A percentile compares a stretch with the other conserved stretches of the same genome.
Evolutionary conservation across 2,888 invertebrate genomes (phyloP).

Genomic region (Galeopsomyia nigrocyanea): DNA sequence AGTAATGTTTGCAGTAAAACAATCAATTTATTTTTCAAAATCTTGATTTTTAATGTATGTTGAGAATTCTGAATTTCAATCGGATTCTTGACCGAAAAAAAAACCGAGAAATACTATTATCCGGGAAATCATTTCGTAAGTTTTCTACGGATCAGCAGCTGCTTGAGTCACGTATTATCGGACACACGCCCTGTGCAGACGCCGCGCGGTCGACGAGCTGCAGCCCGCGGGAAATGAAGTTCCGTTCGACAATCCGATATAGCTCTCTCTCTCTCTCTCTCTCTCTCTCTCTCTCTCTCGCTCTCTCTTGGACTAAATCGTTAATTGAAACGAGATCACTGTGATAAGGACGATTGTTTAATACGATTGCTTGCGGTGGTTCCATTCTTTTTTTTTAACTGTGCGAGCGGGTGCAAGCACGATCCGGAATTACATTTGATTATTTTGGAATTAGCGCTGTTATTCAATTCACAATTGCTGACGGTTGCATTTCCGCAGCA

Average conservation of each 20-base stretch:
- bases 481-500: constrained; percentile 19
- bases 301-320: constrained; percentile 31
- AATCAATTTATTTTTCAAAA: no score
- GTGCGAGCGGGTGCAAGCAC: constrained; percentile 1
- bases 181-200: constrained; percentile 43
- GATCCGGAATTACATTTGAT: constrained; percentile 36
- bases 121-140: constrained; percentile 49
- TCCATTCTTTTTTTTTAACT: constrained; percentile 27
- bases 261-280: constrained; percentile 1
- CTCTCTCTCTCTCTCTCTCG: not conserved
- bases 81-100: no score
- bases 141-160: constrained; percentile 41
- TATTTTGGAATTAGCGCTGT: constrained; percentile 35
- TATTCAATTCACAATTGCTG: constrained; percentile 33
- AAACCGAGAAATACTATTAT: no score
- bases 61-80: no score
- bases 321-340: constrained; percentile 43
- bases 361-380: constrained; percentile 37
- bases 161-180: constrained; percentile 50
- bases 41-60: no score
- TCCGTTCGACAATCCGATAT: constrained; percentile 40
- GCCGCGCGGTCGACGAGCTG: constrained; percentile 32
- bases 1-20: no score
- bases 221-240: constrained; percentile 34
- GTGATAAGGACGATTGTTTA: constrained; percentile 40